phyloP scores from a whole-genome alignment of 2,797 vertebrate genomes.

The Sciaenops ocellatus region DNA sequence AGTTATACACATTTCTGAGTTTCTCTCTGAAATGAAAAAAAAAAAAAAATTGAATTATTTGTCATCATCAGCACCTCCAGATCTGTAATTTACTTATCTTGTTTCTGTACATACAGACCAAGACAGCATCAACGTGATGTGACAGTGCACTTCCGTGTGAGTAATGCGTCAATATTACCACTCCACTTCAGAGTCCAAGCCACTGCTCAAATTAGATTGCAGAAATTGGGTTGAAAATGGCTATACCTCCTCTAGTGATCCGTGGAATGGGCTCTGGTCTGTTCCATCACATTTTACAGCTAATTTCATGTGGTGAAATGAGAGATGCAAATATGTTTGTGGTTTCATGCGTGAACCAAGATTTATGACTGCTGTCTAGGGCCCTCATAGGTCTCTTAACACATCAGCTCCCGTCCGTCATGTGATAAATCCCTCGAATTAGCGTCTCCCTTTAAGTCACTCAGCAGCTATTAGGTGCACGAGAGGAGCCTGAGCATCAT shows the following conservation, averaged over 20 bases:
- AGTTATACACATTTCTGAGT: background rate
- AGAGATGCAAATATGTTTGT: constrained; percentile 79
- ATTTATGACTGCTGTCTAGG: constrained; percentile 77
- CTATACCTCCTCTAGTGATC: constrained; percentile 53
- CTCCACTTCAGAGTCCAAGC: constrained; percentile 47
- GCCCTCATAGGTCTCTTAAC: constrained; percentile 71
- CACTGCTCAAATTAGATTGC: constrained; percentile 55
- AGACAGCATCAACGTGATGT: constrained; percentile 25
- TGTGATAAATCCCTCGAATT: constrained; percentile 77
- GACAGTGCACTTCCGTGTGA: constrained; percentile 53
- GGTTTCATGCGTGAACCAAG: constrained; percentile 74
- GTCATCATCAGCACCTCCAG: constrained; percentile 17
- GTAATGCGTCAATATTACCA: constrained; percentile 53
- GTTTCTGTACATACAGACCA: constrained; percentile 17
- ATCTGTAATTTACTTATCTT: constrained; percentile 45
- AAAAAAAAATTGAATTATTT: background rate
- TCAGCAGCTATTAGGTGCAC: constrained; percentile 73
- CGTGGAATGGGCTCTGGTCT: constrained; percentile 59
- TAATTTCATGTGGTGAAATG: constrained; percentile 71
- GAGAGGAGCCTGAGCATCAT: constrained; percentile 53
- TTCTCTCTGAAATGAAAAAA: constrained; percentile 19
- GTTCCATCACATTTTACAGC: constrained; percentile 73
- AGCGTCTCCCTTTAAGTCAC: constrained; percentile 65
- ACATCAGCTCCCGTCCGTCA: constrained; percentile 73
- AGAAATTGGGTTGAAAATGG: constrained; percentile 65